Evolutionary conservation across 2,888 invertebrate genomes (phyloP), one percentile per base, ranked within the genome.

Genomic region (Himalopsyche anomala): DNA sequence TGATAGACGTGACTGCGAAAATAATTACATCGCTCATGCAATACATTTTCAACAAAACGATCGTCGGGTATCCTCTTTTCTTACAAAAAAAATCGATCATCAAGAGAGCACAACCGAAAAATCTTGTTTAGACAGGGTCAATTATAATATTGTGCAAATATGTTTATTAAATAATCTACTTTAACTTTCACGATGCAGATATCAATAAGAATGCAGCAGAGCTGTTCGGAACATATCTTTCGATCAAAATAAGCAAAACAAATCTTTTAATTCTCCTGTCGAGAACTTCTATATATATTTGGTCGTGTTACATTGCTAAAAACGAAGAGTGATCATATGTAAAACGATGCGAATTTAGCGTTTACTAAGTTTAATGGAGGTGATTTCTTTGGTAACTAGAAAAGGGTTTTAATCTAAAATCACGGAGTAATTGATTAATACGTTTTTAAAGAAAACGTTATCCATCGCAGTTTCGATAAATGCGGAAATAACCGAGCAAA

Each of bases 141-240:
- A 56, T 6, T 56, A 2, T 0, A 56, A 56, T 17, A 56, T 17
- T 56, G 56, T 5, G n/a, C 5, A n/a, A 56, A 56, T 56, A 56
- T 0, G 17, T n/a, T 17, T 1, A 56, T 56, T n/a, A 0, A 56
- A 56, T n/a, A 55, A 3, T 55, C 55, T 6, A 56, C 56, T 62
- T 62, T n/a, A 19, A 62, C 19, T 5, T n/a, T 19, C 62, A 5
- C 17, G 28, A 15, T 19, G 15, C 45, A 45, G 8, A 45, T 19
- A 11, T 3, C 62, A 8, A 5, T 62, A 3, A 62, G 8, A 62
- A 28, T 1, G 6, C 5, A 19, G 62, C 2, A 5, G 3, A 19
- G 15, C 2, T 3, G 1, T 1, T 8, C 4, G 5, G 1, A 3
- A 4, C 6, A n/a, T 1, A 2, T 19, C 19, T 62, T 62, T 0